Evolutionary conservation across 2,888 invertebrate genomes (phyloP).

Genomic region (Zaprionus lineosus): DNA sequence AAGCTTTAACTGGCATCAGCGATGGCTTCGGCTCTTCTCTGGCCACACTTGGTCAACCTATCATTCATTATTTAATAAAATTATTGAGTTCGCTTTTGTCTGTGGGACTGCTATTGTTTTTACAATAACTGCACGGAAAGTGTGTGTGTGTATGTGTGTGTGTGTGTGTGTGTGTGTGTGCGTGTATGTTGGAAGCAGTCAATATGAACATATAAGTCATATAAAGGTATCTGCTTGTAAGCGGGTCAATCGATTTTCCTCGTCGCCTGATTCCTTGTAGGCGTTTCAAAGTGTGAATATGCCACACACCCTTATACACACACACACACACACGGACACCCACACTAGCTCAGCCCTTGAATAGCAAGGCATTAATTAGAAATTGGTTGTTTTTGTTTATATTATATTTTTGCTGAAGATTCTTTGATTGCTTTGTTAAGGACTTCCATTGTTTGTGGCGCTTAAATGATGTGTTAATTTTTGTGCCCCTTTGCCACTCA

Average conservation of each 20-base stretch:
- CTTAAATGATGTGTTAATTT: conserved; percentile 71
- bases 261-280: conserved; percentile 30
- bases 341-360: conserved; percentile 26
- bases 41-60: conserved; percentile 16
- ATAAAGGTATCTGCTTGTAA: conserved; percentile 48
- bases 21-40: background rate
- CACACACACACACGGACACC: conserved; percentile 27
- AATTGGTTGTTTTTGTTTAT: conserved; percentile 52
- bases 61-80: conserved; percentile 71
- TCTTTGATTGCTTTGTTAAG: conserved; percentile 56
- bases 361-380: conserved; percentile 66
- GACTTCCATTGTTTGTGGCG: conserved; percentile 43
- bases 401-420: conserved; percentile 7
- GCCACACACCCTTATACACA: conserved; percentile 40
- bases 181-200: background rate
- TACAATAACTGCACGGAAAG: background rate
- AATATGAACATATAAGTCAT: conserved; percentile 2
- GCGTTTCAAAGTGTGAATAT: conserved; percentile 55
- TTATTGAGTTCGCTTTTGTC: conserved; percentile 64
- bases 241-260: conserved; percentile 71
- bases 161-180: background rate
- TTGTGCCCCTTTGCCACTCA: conserved; percentile 17
- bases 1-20: conserved; percentile 19
- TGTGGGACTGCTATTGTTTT: conserved; percentile 45
- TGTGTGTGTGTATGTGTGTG: background rate